Evolutionary conservation across 2,797 vertebrate species (phyloP).

Genomic region (Hypotaenidia okinawae): DNA sequence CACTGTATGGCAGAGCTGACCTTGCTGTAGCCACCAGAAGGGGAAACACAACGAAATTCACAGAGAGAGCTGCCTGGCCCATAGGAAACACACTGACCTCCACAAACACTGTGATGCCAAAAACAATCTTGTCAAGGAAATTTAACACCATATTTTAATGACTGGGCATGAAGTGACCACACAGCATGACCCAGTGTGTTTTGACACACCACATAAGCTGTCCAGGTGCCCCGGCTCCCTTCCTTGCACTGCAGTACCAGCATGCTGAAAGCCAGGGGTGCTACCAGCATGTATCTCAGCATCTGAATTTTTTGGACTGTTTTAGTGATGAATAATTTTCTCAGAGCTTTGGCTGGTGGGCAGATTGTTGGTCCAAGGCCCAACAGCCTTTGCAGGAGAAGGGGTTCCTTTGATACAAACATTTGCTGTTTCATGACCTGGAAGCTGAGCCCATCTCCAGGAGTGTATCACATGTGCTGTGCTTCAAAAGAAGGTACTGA

Average conservation of each 20-base stretch:
- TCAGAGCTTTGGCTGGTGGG: background rate
- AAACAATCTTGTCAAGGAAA: background rate
- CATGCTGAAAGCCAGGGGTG: background rate
- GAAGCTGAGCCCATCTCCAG: background rate
- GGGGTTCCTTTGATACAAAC: background rate
- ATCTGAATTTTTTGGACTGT: background rate
- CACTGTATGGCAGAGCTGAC: fast-evolving
- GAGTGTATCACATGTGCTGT: background rate
- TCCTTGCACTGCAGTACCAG: background rate
- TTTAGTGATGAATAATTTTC: background rate
- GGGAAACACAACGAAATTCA: background rate
- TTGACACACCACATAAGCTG: fast-evolving
- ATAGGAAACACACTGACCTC: background rate
- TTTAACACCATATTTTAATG: background rate
- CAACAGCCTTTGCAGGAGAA: background rate
- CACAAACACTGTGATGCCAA: background rate
- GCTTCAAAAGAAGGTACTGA: background rate
- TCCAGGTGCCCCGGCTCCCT: background rate
- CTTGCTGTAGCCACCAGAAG: background rate
- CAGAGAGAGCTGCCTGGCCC: background rate
- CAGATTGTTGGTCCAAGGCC: background rate
- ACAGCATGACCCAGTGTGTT: background rate
- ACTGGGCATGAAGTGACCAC: background rate
- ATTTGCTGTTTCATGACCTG: background rate
- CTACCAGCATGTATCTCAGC: background rate